A percentile compares a stretch with the other conserved stretches of the same genome.
Evolutionary conservation across 2,888 invertebrate genomes (phyloP).

Genomic region (Limulus polyphemus): DNA sequence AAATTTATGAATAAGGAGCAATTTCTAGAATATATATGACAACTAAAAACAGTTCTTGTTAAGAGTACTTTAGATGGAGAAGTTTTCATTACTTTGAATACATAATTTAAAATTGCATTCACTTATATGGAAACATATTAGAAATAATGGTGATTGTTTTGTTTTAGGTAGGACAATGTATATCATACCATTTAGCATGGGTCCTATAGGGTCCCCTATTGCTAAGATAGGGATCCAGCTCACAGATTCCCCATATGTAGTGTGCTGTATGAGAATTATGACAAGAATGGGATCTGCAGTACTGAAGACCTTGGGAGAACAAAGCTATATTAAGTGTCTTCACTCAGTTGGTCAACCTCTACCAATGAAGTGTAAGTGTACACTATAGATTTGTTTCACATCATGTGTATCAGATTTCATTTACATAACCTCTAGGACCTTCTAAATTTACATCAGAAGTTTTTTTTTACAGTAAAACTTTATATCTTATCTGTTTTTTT

Average conservation of each 20-base stretch:
- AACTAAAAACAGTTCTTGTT: too few relatives aligned
- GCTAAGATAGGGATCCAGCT: conserved; percentile 93
- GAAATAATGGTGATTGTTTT: too few relatives aligned
- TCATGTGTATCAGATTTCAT: not conserved
- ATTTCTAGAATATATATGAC: too few relatives aligned
- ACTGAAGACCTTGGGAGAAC: conserved; percentile 42
- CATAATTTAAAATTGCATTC: too few relatives aligned
- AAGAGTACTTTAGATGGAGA: too few relatives aligned
- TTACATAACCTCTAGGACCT: too few relatives aligned
- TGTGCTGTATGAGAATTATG: conserved; percentile 94
- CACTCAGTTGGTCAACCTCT: conserved; percentile 83
- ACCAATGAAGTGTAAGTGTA: conserved; percentile 43
- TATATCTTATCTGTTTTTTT: too few relatives aligned
- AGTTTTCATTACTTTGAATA: too few relatives aligned
- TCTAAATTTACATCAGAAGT: too few relatives aligned
- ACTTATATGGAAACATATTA: too few relatives aligned
- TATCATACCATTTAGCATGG: conserved; percentile 97
- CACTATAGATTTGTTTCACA: not conserved
- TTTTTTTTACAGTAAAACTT: too few relatives aligned
- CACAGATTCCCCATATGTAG: conserved; percentile 95
- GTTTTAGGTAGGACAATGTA: conserved; percentile 73
- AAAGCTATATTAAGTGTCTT: conserved; percentile 73
- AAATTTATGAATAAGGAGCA: too few relatives aligned
- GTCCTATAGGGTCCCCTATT: conserved; percentile 84
- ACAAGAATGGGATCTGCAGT: conserved; percentile 68